Evolutionary conservation across 1,140 invertebrate genomes (phyloP), one percentile per base, ranked within the genome.

Genomic region (Reticulitermes speratus): DNA sequence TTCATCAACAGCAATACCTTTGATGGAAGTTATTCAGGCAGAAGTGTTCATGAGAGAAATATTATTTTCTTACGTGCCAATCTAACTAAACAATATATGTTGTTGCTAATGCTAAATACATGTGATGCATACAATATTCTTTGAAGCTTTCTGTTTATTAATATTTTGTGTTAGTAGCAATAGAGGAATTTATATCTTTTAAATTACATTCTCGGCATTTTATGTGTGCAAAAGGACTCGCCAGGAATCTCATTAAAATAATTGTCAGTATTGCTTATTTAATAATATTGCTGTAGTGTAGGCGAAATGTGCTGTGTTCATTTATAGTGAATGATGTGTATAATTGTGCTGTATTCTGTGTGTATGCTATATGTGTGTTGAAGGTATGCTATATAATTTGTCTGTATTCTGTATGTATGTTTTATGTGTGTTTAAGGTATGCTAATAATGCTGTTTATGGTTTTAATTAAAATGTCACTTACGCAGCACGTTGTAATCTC

Each of bases 251-350:
- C 65, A 75, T 30, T 16, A 75, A 30, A 6, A 30, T 30, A 75
- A 75, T 30, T 30, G 65, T 75, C 65, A 75, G 65, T 75, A 30
- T 75, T 75, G 65, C 65, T 75, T 75, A 75, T 75, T 75, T 75
- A 75, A 75, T 75, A 30, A 30, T 30, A 75, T 30, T 30, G 65
- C 65, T 75, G 65, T 30, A 75, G 3, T 75, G n/a, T 75, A 25
- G 19, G 6, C 1, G 12, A 19, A 65, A 21, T 14, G 7, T 65
- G 12, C 2, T 65, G 25, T 65, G 59, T 65, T 16, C 25, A 8
- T 7, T 65, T 65, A 65, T 65, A 65, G 59, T 16, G 59, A 65
- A 65, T 65, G 59, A 12, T 9, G 7, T 48, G 48, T 48, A 16
- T 48, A 48, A 9, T 48, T 48, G 11, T 12, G 19, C 25, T 65